Conservation (phyloP, 1,140 invertebrate species). For the Sminthurinus signatus region DNA sequence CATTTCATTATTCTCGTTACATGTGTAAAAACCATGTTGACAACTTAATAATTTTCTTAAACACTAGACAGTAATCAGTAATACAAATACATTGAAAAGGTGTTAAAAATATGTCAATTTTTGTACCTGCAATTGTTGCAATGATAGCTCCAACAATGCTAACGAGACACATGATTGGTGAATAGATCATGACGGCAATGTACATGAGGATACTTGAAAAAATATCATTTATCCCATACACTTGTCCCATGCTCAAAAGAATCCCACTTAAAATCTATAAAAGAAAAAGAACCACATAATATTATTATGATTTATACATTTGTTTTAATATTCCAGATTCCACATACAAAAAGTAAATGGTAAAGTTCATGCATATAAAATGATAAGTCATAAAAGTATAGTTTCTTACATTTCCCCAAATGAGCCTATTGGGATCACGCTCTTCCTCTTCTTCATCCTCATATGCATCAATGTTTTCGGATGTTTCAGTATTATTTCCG, state of each 20-base stretch:
- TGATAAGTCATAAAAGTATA: too few species aligned
- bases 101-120: neutral
- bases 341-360: neutral
- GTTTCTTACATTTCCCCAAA: constrained; percentile 46
- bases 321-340: neutral
- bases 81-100: neutral
- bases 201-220: constrained; percentile 46
- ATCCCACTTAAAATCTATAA: constrained; percentile 47
- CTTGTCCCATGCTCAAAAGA: constrained; percentile 47
- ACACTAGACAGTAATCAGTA: neutral
- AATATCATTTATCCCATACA: constrained; percentile 46
- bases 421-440: constrained; percentile 27
- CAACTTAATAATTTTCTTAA: neutral
- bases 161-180: constrained; percentile 47
- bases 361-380: too few species aligned
- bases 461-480: neutral
- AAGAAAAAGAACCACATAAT: too few species aligned
- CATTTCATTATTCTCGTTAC: neutral
- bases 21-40: too few species aligned
- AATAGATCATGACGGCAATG: constrained; percentile 48
- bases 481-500: neutral
- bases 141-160: constrained; percentile 46
- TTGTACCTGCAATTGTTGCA: constrained; percentile 44
- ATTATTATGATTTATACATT: too few species aligned
- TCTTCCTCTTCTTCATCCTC: neutral